phyloP scores from a whole-genome alignment of 1,140 invertebrate genomes.

The Rhyzopertha dominica region DNA sequence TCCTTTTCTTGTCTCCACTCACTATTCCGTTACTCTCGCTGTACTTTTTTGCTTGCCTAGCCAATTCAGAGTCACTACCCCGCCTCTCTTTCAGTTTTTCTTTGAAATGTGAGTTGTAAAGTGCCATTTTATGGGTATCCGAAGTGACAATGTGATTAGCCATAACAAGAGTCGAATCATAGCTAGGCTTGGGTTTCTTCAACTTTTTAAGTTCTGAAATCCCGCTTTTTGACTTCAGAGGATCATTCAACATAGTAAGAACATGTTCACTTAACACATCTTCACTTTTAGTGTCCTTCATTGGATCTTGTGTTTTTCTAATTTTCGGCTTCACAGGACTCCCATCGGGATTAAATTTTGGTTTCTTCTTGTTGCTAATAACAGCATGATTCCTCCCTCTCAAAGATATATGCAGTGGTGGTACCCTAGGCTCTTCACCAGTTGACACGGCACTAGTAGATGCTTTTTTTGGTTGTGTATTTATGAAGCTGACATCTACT shows the following conservation, averaged over 20 bases:
- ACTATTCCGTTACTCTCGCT: constrained; percentile 47
- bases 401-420: constrained; percentile 83
- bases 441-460: constrained; percentile 41
- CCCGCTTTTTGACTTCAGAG: constrained; percentile 1
- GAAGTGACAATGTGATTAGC: too few relatives aligned
- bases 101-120: constrained; percentile 37
- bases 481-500: constrained; percentile 71
- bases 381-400: constrained; percentile 81
- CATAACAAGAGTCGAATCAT: constrained; percentile 22
- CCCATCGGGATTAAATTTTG: constrained; percentile 37
- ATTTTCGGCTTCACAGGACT: constrained; percentile 28
- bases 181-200: constrained; percentile 47
- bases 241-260: constrained; percentile 1
- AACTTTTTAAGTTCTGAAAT: constrained; percentile 30
- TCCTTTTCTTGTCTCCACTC: constrained; percentile 51
- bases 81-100: constrained; percentile 46
- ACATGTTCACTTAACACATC: too few relatives aligned
- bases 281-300: constrained; percentile 25
- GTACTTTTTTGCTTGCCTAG: constrained; percentile 44
- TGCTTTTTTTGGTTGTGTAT: constrained; percentile 48
- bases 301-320: constrained; percentile 48
- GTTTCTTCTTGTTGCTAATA: constrained; percentile 70
- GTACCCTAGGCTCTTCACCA: constrained; percentile 72
- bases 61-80: constrained; percentile 49
- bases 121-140: constrained; percentile 31